Percentiles rank a stretch among this genome's conserved stretches.
phyloP scores from a whole-genome alignment of 2,797 vertebrate species.

The Centroberyx gerrardi region DNA sequence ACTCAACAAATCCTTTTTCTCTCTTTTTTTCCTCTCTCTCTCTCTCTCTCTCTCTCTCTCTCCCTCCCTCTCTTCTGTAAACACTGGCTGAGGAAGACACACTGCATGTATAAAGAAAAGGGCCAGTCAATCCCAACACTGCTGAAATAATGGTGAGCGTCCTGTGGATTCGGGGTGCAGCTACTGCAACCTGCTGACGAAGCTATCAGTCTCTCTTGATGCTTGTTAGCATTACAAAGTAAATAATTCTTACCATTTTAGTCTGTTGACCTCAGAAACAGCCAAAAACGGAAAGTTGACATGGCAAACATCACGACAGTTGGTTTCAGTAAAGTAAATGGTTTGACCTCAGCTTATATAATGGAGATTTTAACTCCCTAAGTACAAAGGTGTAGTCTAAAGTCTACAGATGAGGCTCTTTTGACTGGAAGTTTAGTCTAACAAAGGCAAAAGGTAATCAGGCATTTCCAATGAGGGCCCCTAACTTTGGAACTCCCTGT shows the following conservation, averaged over 20 bases:
- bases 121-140: conserved; percentile 15
- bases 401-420: no score
- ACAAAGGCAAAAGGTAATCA: background rate
- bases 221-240: conserved; percentile 39
- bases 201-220: background rate
- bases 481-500: no score
- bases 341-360: background rate
- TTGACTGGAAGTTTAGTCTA: background rate
- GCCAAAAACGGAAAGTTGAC: conserved; percentile 23
- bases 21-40: no score
- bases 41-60: background rate
- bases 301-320: conserved; percentile 22
- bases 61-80: conserved; percentile 9
- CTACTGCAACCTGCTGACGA: background rate
- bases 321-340: conserved; percentile 1
- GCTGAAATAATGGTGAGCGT: no score
- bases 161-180: conserved; percentile 15
- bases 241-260: conserved; percentile 18
- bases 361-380: background rate
- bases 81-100: conserved; percentile 35
- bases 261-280: conserved; percentile 22
- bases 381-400: no score
- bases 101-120: conserved; percentile 14
- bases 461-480: no score
- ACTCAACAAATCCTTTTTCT: no score